These are phyloP conservation scores for Equus quagga DNA, from an alignment of 2,113 vertebrate genomes.

Conservation along the genomic window DNA sequence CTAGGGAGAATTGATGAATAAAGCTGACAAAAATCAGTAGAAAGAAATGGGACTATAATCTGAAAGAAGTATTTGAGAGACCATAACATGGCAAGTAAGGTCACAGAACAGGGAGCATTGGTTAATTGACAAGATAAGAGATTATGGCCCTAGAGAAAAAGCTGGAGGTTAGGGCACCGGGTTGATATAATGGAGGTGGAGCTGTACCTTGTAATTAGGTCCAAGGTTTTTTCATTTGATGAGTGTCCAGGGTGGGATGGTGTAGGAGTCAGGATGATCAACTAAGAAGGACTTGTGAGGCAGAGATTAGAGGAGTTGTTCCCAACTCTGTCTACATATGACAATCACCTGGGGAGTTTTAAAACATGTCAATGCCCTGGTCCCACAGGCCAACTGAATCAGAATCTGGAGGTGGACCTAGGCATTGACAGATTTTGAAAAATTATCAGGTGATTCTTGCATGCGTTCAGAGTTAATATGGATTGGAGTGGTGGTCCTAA, in stretches of 20 bases:
- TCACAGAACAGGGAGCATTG: not conserved
- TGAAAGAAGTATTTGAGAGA: not conserved
- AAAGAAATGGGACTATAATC: not conserved
- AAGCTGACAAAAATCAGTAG: not conserved
- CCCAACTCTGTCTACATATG: not conserved
- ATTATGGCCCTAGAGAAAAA: not conserved
- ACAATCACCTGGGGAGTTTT: not conserved
- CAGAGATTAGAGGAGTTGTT: not conserved
- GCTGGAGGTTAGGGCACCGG: not conserved
- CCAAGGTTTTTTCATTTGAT: slow-evolving; percentile 29
- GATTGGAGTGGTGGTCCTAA: not conserved
- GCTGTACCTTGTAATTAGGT: slow-evolving; percentile 1
- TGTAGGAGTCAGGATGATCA: not conserved
- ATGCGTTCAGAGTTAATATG: not conserved
- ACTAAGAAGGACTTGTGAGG: not conserved
- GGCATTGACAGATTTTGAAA: not conserved
- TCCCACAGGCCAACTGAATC: not conserved
- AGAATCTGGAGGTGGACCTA: not conserved
- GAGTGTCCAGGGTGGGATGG: not conserved
- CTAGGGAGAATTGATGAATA: not conserved
- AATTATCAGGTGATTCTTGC: not conserved
- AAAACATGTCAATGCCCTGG: not conserved
- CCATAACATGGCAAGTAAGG: not conserved
- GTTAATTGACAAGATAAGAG: slow-evolving; percentile 37
- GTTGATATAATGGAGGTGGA: not conserved